Conservation (phyloP, 2,113 vertebrate genomes). For the Elgaria multicarinata region DNA sequence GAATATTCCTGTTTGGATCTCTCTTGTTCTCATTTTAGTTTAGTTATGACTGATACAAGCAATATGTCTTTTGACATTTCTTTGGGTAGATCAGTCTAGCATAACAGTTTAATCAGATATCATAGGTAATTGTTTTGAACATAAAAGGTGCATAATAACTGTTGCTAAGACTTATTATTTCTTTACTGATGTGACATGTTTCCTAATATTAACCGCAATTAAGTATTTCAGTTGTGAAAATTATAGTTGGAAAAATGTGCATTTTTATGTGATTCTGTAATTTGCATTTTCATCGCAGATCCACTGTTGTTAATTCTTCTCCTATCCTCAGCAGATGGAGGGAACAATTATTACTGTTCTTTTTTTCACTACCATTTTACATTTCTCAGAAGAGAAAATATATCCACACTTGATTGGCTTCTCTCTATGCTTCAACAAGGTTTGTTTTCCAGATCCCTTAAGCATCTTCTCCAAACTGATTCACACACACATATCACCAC, state of each 20-base stretch:
- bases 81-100: not conserved
- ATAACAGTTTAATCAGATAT: slow-evolving; percentile 19
- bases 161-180: not conserved
- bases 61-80: slow-evolving; percentile 28
- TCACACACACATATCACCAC: not conserved
- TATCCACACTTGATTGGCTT: not conserved
- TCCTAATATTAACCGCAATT: not conserved
- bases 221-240: not conserved
- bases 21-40: slow-evolving; percentile 3
- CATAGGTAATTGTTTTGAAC: not conserved
- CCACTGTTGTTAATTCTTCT: not conserved
- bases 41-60: not conserved
- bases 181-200: not conserved
- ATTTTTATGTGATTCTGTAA: not conserved
- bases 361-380: not conserved
- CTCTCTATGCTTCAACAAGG: not conserved
- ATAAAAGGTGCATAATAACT: not conserved
- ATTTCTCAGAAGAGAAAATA: not conserved
- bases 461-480: not conserved
- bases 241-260: not conserved
- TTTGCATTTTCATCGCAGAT: not conserved
- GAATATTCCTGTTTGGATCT: not conserved
- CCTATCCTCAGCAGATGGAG: not conserved
- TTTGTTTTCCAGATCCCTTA: not conserved
- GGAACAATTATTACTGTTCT: not conserved